Evolutionary conservation across 2,797 vertebrate genomes (phyloP).

Genomic region (Bradypodion ventrale): DNA sequence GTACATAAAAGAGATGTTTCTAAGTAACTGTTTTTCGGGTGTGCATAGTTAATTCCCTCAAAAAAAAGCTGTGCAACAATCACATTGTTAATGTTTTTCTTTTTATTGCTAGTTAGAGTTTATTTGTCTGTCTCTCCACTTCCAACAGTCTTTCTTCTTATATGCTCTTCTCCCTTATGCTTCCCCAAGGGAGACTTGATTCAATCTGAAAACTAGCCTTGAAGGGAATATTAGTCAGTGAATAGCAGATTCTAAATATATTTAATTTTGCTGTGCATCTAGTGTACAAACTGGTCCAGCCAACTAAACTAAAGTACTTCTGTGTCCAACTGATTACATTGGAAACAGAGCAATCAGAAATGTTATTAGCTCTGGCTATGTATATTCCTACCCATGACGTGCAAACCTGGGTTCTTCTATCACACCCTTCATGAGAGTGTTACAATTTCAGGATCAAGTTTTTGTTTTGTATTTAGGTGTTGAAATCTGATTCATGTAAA

Average conservation of each 20-base stretch:
- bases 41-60: not conserved
- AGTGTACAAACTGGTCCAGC: not conserved
- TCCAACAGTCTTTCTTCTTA: not conserved
- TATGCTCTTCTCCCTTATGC: not conserved
- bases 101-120: not conserved
- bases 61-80: not conserved
- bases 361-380: not conserved
- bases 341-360: not conserved
- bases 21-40: not conserved
- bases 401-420: not conserved
- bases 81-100: not conserved
- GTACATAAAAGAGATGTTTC: too few species aligned
- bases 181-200: not conserved
- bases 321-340: not conserved
- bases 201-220: not conserved
- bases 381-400: not conserved
- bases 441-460: not conserved
- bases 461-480: not conserved
- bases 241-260: not conserved
- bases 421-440: not conserved
- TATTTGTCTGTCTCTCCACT: not conserved
- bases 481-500: too few species aligned
- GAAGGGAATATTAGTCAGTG: not conserved
- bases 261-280: not conserved
- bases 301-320: not conserved